Evolutionary conservation across 2,113 vertebrate species (phyloP).

Genomic region (Scolopax mira): DNA sequence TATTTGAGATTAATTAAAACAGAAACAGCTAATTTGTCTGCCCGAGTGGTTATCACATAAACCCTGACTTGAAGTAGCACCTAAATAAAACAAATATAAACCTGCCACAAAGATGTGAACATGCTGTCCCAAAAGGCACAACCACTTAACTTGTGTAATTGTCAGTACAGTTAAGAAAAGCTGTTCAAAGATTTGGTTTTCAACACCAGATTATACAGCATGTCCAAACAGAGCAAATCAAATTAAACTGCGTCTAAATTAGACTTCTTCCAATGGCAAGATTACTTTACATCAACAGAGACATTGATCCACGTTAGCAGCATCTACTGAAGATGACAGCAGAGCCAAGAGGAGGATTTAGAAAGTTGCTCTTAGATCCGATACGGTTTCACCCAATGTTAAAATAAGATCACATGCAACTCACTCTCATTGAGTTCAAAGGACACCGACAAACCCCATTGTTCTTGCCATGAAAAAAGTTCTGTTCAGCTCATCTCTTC

Average conservation of each 20-base stretch:
- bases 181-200: constrained; percentile 65
- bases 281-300: constrained; percentile 61
- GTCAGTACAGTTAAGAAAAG: constrained; percentile 62
- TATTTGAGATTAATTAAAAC: constrained; percentile 71
- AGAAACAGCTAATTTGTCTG: constrained; percentile 64
- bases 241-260: constrained; percentile 74
- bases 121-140: constrained; percentile 42
- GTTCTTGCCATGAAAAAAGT: neutral
- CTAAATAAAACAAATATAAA: constrained; percentile 65
- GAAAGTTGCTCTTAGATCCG: neutral
- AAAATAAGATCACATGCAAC: neutral
- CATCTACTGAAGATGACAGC: constrained; percentile 23
- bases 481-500: neutral
- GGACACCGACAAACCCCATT: neutral
- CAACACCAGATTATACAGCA: constrained; percentile 61
- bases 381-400: neutral
- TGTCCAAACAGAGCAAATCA: constrained; percentile 76
- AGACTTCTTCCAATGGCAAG: constrained; percentile 67
- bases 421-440: neutral
- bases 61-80: constrained; percentile 63
- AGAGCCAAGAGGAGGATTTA: neutral
- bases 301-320: constrained; percentile 32
- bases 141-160: constrained; percentile 51
- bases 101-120: constrained; percentile 47
- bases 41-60: constrained; percentile 43